phyloP scores from a whole-genome alignment of 1,140 invertebrate species.

The Leptinotarsa texana region DNA sequence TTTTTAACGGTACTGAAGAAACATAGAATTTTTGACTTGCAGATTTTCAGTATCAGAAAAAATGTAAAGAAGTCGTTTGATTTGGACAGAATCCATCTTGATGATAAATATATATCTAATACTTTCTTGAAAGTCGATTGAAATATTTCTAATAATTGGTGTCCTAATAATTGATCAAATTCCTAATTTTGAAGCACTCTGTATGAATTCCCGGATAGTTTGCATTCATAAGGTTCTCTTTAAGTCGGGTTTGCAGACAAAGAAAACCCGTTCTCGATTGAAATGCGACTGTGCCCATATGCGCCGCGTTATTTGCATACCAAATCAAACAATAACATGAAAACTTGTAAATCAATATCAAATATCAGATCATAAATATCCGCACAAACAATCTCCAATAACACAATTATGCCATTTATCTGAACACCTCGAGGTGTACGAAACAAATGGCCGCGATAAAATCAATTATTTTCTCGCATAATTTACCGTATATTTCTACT shows the following conservation, averaged over 20 bases:
- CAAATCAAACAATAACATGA: constrained; percentile 14
- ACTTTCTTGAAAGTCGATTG: too few species aligned
- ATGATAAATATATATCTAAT: too few species aligned
- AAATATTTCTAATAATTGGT: too few species aligned
- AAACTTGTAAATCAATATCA: constrained; percentile 23
- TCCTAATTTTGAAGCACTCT: too few species aligned
- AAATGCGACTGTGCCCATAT: neutral
- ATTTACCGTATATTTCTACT: constrained; percentile 26
- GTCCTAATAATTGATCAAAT: too few species aligned
- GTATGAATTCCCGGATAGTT: too few species aligned
- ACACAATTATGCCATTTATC: constrained; percentile 29
- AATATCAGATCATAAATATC: constrained; percentile 21
- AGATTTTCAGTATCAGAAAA: too few species aligned
- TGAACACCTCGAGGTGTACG: constrained; percentile 17
- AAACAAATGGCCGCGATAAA: constrained; percentile 34
- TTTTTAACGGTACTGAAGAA: too few species aligned
- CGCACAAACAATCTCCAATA: constrained; percentile 23
- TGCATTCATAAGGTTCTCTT: too few species aligned
- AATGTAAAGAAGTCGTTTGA: too few species aligned
- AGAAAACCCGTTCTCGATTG: neutral
- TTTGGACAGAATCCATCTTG: too few species aligned
- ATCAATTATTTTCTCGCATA: constrained; percentile 21
- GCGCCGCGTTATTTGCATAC: constrained; percentile 13
- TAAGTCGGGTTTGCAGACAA: neutral
- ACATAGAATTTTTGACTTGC: too few species aligned